These are phyloP conservation scores for Masnerella sp. DNA, from an alignment of 2,888 invertebrate species.

Conservation along the genomic window DNA sequence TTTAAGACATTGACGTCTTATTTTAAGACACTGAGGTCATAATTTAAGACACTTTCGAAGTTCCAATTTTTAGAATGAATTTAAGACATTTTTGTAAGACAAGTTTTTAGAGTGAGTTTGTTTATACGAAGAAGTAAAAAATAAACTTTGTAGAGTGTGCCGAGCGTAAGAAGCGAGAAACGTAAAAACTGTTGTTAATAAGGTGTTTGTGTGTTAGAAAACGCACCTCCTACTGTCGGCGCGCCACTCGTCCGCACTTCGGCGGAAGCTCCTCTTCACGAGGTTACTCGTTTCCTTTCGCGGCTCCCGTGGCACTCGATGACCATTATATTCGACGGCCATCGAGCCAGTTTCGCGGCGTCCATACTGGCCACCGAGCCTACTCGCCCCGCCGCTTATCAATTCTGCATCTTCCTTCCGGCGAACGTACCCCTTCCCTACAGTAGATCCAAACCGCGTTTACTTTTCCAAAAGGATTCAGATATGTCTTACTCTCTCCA, in stretches of 20 bases:
- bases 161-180: too few relatives aligned
- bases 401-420: slow-evolving; percentile 70
- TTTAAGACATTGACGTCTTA: too few relatives aligned
- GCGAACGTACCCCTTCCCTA: slow-evolving; percentile 75
- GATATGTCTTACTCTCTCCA: too few relatives aligned
- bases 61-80: too few relatives aligned
- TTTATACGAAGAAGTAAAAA: too few relatives aligned
- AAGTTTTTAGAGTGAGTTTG: too few relatives aligned
- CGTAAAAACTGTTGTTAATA: slow-evolving; percentile 7
- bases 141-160: too few relatives aligned
- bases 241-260: slow-evolving; percentile 75
- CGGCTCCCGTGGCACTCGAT: slow-evolving; percentile 73
- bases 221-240: slow-evolving; percentile 77
- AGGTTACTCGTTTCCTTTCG: slow-evolving; percentile 75
- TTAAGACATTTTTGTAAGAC: too few relatives aligned
- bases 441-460: slow-evolving; percentile 76
- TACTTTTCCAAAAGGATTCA: too few relatives aligned
- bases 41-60: too few relatives aligned
- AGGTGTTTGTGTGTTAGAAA: slow-evolving; percentile 32
- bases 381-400: slow-evolving; percentile 70
- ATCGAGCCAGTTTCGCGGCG: slow-evolving; percentile 69
- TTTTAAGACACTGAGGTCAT: too few relatives aligned
- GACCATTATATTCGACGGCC: slow-evolving; percentile 74
- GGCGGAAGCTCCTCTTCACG: slow-evolving; percentile 74
- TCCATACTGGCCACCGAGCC: slow-evolving; percentile 71